Evolutionary conservation across 2,888 invertebrate genomes (phyloP), one percentile per base, ranked within the genome.

Genomic region (Ochropacha duplaris): DNA sequence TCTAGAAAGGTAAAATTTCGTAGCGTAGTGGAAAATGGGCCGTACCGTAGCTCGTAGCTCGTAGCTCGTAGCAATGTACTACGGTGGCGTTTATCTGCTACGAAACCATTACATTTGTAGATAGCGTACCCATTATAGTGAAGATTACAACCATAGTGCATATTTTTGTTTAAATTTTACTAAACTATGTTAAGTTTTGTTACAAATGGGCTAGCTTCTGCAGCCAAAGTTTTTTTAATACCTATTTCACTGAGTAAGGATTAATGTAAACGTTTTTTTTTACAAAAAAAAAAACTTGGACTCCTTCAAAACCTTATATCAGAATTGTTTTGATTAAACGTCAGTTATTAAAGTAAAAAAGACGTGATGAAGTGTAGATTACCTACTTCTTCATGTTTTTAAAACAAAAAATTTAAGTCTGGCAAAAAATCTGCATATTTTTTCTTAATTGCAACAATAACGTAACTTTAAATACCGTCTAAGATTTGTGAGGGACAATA

Each of bases 361-460:
- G n/a, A n/a, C n/a, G n/a, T n/a, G n/a, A n/a, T n/a, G n/a, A n/a
- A n/a, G n/a, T n/a, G n/a, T n/a, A n/a, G n/a, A n/a, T n/a, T n/a
- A n/a, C n/a, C n/a, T n/a, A n/a, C n/a, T n/a, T n/a, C n/a, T n/a
- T n/a, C n/a, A n/a, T n/a, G n/a, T n/a, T n/a, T n/a, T n/a, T n/a
- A n/a, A n/a, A n/a, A n/a, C n/a, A n/a, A n/a, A n/a, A n/a, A n/a
- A n/a, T n/a, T n/a, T n/a, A n/a, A n/a, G n/a, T n/a, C n/a, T n/a
- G n/a, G n/a, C n/a, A n/a, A n/a, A n/a, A n/a, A n/a, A n/a, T n/a
- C n/a, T n/a, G n/a, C n/a, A n/a, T n/a, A n/a, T n/a, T n/a, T n/a
- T n/a, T n/a, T n/a, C n/a, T n/a, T n/a, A 55, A 24, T 14, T 19
- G 39, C 44, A 64, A 65, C 59, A 58, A 61, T 39, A 56, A 60